These are phyloP conservation scores for Sigmodon hispidus DNA, from an alignment of 2,113 vertebrate genomes.

Conservation along the genomic window DNA sequence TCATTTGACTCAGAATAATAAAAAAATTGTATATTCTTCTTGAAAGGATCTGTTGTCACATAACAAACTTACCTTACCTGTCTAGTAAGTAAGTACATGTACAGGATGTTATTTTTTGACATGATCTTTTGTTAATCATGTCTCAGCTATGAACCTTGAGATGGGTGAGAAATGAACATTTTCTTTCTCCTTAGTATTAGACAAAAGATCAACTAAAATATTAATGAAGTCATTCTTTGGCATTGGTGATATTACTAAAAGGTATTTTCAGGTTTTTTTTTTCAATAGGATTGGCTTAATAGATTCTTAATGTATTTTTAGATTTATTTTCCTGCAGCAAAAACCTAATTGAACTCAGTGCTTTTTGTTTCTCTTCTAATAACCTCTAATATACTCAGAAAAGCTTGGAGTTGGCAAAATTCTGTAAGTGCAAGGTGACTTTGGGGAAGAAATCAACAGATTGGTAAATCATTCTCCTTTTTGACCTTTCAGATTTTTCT, in stretches of 20 bases:
- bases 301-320: constrained; percentile 44
- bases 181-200: background rate
- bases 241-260: background rate
- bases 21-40: background rate
- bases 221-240: background rate
- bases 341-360: background rate
- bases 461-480: background rate
- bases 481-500: background rate
- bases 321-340: constrained; percentile 9
- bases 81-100: background rate
- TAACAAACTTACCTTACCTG: background rate
- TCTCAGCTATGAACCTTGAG: background rate
- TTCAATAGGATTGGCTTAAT: background rate
- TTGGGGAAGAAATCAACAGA: background rate
- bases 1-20: background rate
- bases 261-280: constrained; percentile 33
- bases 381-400: background rate
- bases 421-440: background rate
- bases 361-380: background rate
- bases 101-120: background rate
- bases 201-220: constrained; percentile 4
- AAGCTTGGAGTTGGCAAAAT: background rate
- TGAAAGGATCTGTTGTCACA: background rate
- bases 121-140: background rate
- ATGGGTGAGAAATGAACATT: background rate